Evolutionary conservation across 1,140 invertebrate species (phyloP).

Genomic region (Acyrthosiphon pisum): DNA sequence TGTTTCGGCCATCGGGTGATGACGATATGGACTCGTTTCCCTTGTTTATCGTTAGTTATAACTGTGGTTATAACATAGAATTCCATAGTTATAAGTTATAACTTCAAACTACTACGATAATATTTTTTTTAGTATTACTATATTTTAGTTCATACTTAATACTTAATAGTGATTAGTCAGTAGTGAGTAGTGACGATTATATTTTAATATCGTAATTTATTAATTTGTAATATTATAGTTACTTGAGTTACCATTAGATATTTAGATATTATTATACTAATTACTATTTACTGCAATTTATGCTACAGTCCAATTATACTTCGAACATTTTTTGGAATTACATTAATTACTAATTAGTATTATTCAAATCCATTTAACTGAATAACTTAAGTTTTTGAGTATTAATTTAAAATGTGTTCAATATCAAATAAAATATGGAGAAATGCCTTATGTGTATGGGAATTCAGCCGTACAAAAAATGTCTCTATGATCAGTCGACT

Average conservation of each 20-base stretch:
- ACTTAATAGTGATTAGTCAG: not conserved
- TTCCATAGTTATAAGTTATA: not conserved
- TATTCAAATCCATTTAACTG: not conserved
- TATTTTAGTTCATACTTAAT: not conserved
- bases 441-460: not conserved
- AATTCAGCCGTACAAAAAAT: not conserved
- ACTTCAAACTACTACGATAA: not conserved
- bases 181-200: not conserved
- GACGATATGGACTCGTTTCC: not conserved
- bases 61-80: not conserved
- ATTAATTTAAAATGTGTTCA: conserved; percentile 25
- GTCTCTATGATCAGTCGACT: not conserved
- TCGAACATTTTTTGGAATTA: not conserved
- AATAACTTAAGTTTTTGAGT: not conserved
- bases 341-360: not conserved
- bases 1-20: too few relatives aligned
- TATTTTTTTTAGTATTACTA: too few relatives aligned
- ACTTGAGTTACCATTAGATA: not conserved
- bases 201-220: not conserved
- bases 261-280: not conserved
- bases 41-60: too few relatives aligned
- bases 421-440: conserved; percentile 38
- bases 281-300: not conserved
- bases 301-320: too few relatives aligned
- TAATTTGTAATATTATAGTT: not conserved